Evolutionary conservation across 2,797 vertebrate genomes (phyloP), one percentile per base, ranked within the genome.

Genomic region (Perodicticus potto): DNA sequence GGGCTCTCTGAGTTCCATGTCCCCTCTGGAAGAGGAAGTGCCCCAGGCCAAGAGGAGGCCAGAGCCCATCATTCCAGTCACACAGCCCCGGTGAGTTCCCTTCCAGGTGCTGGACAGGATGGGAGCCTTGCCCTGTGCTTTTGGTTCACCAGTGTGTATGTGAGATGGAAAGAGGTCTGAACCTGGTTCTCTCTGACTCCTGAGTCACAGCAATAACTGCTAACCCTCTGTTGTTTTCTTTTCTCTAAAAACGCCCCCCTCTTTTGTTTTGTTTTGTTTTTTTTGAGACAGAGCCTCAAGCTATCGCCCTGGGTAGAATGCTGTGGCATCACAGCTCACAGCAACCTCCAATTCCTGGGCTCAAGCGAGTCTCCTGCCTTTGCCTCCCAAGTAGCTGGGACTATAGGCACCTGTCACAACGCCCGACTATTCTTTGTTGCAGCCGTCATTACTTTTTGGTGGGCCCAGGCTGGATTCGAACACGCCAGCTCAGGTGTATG

Each of bases 11-110:
- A 99, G 99, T 72, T 96, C 98, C 20, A 98, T 97, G 77, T 76
- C 87, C 17, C 10, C 91, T 0, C 61, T 97, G 0, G 99, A 99
- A 72, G 98, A 98, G 3, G 98, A 97, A 40, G 96, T 86, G 0
- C 99, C 99, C 0, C 98, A 98, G 12, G 97, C 98, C 91, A 99
- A 99, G 95, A 99, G 99, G 69, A 98, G 99, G 5, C 99, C 99
- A 0, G 99, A 99, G 55, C 99, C 99, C 88, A 99, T 99, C 97
- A 98, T 99, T 7, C 99, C 99, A 0, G 98, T 99, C 3, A 97
- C 98, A 0, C 99, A 99, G 83, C 98, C 99, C 78, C 99, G 99
- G 99, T 99, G 96, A 99, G 99, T 27, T 2, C 32, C 16, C 20
- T 32, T 17, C 16, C 49, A 7, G 25, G 23, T 32, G 61, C 61